Base-by-base conservation (phyloP, 2,113 vertebrate genomes). In the Aspiorhynchus laticeps region DNA sequence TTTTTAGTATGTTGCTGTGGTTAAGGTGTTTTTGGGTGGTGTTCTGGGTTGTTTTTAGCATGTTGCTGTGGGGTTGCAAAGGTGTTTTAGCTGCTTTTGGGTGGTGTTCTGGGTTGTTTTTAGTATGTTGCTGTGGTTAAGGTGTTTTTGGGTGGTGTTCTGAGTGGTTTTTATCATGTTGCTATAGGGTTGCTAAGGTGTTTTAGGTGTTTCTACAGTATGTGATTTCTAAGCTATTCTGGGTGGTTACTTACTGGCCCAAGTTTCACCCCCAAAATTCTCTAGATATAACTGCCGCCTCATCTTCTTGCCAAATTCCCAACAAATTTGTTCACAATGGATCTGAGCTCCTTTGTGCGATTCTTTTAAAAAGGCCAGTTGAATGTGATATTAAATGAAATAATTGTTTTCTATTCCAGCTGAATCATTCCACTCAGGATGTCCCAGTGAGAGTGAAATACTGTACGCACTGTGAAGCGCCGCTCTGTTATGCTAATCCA, bases 401-500 rank as follows among this genome's bases (percentile, higher is more conserved):
- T 48, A 33, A 67, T 67, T 43, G 38, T 71, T 67, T 71, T 36
- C 26, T 51, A 43, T 71, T 67, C 26, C 24, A 26, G 41, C 26
- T 67, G 38, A 82, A 33, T 82, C 59, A 65, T 81, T 46, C 80
- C 41, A 43, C 61, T 67, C 59, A 43, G 59, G 14, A 63, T 28
- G 79, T 81, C 79, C 79, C 79, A 81, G 21, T 43, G 61, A 67
- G 33, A 43, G 53, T 17, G 38, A 67, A 67, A 82, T 15, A 82
- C n/a, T 19, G 5, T 59, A 38, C 8, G 4, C 8, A 76, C n/a
- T 28, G 14, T 5, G 74, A 76, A 79, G 51, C 28, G 5, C 9
- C 10, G n/a, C 80, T 65, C 61, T 82, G 61, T 69, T 48, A 69
- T 82, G 80, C 41, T 67, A 82, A 82, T 82, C n/a, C 28, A 69